Evolutionary conservation across 1,140 invertebrate genomes (phyloP).

Genomic region (Caenorhabditis latens): DNA sequence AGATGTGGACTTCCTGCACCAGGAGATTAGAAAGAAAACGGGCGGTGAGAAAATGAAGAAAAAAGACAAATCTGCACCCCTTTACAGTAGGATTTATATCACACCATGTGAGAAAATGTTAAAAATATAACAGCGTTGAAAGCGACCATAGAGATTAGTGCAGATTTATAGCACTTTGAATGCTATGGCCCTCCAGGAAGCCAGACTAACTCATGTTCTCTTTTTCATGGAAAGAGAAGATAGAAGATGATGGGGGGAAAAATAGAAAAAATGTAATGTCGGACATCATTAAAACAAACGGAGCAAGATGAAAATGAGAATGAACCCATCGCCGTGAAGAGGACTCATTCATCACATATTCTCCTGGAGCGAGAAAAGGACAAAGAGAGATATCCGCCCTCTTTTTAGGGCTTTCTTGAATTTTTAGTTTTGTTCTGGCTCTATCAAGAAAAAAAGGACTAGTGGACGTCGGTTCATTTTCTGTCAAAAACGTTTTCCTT

Average conservation of each 20-base stretch:
- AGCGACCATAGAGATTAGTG: too few relatives aligned
- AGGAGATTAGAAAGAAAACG: too few relatives aligned
- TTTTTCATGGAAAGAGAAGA: not conserved
- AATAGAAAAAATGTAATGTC: not conserved
- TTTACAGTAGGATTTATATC: too few relatives aligned
- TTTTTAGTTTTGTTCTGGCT: too few relatives aligned
- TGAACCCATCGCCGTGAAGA: slow-evolving; percentile 4
- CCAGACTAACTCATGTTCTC: not conserved
- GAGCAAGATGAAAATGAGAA: not conserved
- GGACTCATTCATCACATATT: not conserved
- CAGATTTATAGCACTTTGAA: too few relatives aligned
- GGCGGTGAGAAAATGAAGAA: too few relatives aligned
- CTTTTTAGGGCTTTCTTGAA: not conserved
- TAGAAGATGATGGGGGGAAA: not conserved
- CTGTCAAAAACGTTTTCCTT: not conserved
- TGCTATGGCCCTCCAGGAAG: too few relatives aligned
- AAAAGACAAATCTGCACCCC: too few relatives aligned
- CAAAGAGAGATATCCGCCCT: not conserved
- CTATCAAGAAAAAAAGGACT: too few relatives aligned
- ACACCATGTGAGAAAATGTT: too few relatives aligned
- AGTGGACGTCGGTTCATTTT: not conserved
- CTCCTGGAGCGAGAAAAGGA: not conserved
- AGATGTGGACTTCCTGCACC: too few relatives aligned
- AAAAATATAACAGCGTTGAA: too few relatives aligned
- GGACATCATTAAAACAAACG: not conserved